A percentile compares a stretch with the other conserved stretches of the same genome.
Conservation (phyloP, 2,113 vertebrate species). For the Ploceus nigricollis region DNA sequence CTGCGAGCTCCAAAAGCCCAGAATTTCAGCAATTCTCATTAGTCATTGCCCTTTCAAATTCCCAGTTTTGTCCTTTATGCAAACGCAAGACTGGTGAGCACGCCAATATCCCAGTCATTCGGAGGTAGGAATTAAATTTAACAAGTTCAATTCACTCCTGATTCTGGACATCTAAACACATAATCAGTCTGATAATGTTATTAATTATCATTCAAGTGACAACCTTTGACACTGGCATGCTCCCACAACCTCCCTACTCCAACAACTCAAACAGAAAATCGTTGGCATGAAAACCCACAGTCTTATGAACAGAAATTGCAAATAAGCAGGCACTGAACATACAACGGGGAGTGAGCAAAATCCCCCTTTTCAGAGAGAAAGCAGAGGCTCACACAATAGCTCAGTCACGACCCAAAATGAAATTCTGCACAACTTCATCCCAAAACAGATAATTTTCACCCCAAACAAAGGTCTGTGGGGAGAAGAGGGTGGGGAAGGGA, state of each 20-base stretch:
- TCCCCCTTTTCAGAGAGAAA: slow-evolving; percentile 46
- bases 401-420: slow-evolving; percentile 15
- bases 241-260: slow-evolving; percentile 59
- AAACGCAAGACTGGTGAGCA: background rate
- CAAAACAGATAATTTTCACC: slow-evolving; percentile 43
- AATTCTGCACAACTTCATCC: slow-evolving; percentile 4
- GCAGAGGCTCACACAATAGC: slow-evolving; percentile 36
- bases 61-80: slow-evolving; percentile 31
- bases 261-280: slow-evolving; percentile 66
- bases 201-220: slow-evolving; percentile 68
- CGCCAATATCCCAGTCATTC: background rate
- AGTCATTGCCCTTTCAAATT: slow-evolving; percentile 51
- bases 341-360: slow-evolving; percentile 18
- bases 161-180: slow-evolving; percentile 68
- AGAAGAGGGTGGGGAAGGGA: background rate
- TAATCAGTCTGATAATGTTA: slow-evolving; percentile 66
- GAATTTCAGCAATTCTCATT: slow-evolving; percentile 15
- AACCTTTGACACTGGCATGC: slow-evolving; percentile 69
- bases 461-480: slow-evolving; percentile 30
- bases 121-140: slow-evolving; percentile 65
- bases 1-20: background rate
- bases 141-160: slow-evolving; percentile 66
- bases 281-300: slow-evolving; percentile 53
- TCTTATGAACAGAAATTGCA: slow-evolving; percentile 56
- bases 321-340: slow-evolving; percentile 49